Percentiles rank a stretch among this genome's conserved stretches.
phyloP scores from a whole-genome alignment of 2,113 vertebrate species.

The Ailuropoda melanoleuca region DNA sequence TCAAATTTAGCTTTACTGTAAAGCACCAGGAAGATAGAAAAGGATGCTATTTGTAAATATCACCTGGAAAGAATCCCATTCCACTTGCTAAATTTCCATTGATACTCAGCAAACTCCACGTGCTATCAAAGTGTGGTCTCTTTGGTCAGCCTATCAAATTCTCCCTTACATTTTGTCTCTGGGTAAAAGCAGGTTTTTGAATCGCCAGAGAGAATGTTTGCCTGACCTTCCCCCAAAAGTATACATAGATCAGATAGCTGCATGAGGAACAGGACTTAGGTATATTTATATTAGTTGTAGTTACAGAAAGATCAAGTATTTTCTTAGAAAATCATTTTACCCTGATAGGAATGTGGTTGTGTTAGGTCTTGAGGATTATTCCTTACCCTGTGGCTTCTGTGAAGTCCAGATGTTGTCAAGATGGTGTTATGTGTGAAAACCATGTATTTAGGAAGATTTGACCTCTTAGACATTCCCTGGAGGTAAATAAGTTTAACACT shows the following conservation, averaged over 20 bases:
- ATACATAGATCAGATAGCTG: not conserved
- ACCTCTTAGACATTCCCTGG: conserved; percentile 49
- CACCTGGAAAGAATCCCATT: not conserved
- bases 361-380: conserved; percentile 62
- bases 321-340: conserved; percentile 58
- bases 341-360: conserved; percentile 49
- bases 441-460: not conserved
- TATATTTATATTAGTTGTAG: conserved; percentile 25
- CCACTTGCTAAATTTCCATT: not conserved
- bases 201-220: conserved; percentile 18
- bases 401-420: conserved; percentile 61
- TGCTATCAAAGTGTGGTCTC: not conserved
- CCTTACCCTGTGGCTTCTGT: conserved; percentile 68
- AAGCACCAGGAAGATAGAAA: not conserved
- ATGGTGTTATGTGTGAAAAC: conserved; percentile 61
- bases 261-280: not conserved
- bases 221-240: not conserved
- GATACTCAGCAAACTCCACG: not conserved
- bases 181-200: not conserved
- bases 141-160: not conserved
- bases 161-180: not conserved
- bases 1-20: not conserved
- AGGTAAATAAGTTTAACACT: conserved; percentile 63
- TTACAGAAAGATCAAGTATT: conserved; percentile 51
- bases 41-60: conserved; percentile 6